Percentiles rank a stretch among this genome's conserved stretches.
Conservation (phyloP, 2,113 vertebrate genomes). For the Numida meleagris region DNA sequence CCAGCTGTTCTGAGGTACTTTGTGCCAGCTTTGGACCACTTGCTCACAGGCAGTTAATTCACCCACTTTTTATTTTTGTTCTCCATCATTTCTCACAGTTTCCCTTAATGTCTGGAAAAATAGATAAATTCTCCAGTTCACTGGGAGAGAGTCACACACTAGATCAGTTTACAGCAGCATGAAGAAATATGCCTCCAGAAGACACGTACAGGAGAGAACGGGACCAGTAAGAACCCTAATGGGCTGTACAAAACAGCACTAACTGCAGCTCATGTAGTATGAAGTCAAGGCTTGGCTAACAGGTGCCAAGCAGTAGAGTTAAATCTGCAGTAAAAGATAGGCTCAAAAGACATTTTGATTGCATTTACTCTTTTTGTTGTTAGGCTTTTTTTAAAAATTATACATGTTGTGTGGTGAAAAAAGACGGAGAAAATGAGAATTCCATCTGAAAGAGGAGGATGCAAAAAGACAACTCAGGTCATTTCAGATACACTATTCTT, state of each 20-base stretch:
- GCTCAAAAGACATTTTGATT: background rate
- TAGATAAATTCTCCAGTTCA: slow-evolving; percentile 23
- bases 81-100: background rate
- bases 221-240: background rate
- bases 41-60: background rate
- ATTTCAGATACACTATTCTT: slow-evolving; percentile 1
- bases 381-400: background rate
- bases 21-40: background rate
- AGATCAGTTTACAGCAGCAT: slow-evolving; percentile 34
- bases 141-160: slow-evolving; percentile 1
- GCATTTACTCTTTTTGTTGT: background rate
- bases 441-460: background rate
- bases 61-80: background rate
- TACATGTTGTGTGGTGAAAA: background rate
- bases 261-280: background rate
- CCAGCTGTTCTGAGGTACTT: background rate
- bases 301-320: background rate
- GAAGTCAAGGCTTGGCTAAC: background rate
- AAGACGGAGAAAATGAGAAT: slow-evolving; percentile 28
- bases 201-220: background rate
- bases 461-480: slow-evolving; percentile 20
- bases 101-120: slow-evolving; percentile 48
- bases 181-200: slow-evolving; percentile 44
- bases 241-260: slow-evolving; percentile 15
- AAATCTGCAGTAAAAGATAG: background rate